These are phyloP conservation scores for Drosophila elegans DNA, from an alignment of 1,140 invertebrate genomes.

Conservation along the genomic window DNA sequence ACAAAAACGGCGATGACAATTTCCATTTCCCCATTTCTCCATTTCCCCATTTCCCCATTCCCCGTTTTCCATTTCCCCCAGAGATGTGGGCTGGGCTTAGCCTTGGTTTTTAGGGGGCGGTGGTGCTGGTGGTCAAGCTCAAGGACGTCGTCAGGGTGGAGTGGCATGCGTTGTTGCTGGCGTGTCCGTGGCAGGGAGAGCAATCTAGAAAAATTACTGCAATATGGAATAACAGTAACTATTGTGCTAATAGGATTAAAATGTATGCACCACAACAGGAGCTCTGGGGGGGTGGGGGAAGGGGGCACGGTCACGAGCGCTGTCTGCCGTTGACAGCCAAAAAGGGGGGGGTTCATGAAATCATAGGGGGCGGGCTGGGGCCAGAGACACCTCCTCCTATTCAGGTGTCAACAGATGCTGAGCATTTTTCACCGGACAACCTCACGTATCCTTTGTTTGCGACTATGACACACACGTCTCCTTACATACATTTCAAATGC, in stretches of 20 bases:
- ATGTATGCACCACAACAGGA: slow-evolving; percentile 26
- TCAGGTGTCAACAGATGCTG: slow-evolving; percentile 51
- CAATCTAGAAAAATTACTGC: slow-evolving; percentile 52
- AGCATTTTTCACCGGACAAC: slow-evolving; percentile 27
- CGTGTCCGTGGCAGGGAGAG: slow-evolving; percentile 25
- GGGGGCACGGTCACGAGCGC: neutral
- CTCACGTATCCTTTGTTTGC: slow-evolving; percentile 34
- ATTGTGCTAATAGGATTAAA: slow-evolving; percentile 71
- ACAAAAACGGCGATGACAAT: slow-evolving; percentile 42
- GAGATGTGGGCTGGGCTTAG: slow-evolving; percentile 22
- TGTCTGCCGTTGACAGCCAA: slow-evolving; percentile 37
- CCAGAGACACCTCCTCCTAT: neutral
- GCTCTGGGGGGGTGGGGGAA: slow-evolving; percentile 6
- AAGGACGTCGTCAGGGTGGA: slow-evolving; percentile 40
- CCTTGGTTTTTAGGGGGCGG: slow-evolving; percentile 16
- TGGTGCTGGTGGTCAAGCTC: slow-evolving; percentile 48
- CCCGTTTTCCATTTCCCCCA: slow-evolving; percentile 22
- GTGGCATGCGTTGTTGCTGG: slow-evolving; percentile 17
- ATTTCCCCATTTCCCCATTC: slow-evolving; percentile 19
- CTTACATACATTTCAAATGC: neutral
- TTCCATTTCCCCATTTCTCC: slow-evolving; percentile 32
- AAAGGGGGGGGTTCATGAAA: neutral
- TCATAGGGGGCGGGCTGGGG: neutral
- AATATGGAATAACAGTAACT: slow-evolving; percentile 61
- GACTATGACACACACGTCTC: slow-evolving; percentile 1